Evolutionary conservation across 2,888 invertebrate species (phyloP).

Genomic region (Deilephila porcellus): DNA sequence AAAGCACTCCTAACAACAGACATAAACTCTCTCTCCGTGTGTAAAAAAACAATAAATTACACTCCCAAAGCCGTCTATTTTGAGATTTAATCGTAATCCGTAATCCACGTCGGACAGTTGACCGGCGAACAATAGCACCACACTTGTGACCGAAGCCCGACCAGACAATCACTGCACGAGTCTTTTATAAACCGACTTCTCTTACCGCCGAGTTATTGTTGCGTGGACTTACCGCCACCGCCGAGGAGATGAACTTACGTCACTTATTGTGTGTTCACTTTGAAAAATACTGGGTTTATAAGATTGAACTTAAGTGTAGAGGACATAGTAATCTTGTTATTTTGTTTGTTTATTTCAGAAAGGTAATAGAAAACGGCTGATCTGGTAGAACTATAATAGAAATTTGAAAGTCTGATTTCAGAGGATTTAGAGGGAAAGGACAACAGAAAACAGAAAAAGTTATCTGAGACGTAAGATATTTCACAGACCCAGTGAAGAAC

Average conservation of each 20-base stretch:
- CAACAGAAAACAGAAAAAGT: too few species aligned
- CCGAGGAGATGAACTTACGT: slow-evolving; percentile 8
- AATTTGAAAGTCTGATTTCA: too few species aligned
- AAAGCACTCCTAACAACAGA: too few species aligned
- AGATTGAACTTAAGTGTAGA: not conserved
- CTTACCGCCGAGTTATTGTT: slow-evolving; percentile 6
- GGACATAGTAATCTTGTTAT: too few species aligned
- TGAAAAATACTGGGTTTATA: not conserved
- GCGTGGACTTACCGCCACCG: not conserved
- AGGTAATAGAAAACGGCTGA: too few species aligned
- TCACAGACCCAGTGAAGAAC: too few species aligned
- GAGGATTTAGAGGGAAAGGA: too few species aligned
- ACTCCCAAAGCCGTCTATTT: not conserved
- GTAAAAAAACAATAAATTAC: not conserved
- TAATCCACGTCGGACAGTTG: slow-evolving; percentile 18
- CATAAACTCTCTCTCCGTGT: too few species aligned
- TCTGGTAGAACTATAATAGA: too few species aligned
- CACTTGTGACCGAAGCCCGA: slow-evolving; percentile 3
- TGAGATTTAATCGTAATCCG: not conserved
- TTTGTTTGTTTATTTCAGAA: too few species aligned
- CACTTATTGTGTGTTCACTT: not conserved
- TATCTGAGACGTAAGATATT: too few species aligned
- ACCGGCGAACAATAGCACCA: slow-evolving; percentile 6
- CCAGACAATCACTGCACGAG: slow-evolving; percentile 16
- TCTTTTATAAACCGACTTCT: slow-evolving; percentile 14